phyloP scores from a whole-genome alignment of 1,140 invertebrate species.

The Radopholus similis region DNA sequence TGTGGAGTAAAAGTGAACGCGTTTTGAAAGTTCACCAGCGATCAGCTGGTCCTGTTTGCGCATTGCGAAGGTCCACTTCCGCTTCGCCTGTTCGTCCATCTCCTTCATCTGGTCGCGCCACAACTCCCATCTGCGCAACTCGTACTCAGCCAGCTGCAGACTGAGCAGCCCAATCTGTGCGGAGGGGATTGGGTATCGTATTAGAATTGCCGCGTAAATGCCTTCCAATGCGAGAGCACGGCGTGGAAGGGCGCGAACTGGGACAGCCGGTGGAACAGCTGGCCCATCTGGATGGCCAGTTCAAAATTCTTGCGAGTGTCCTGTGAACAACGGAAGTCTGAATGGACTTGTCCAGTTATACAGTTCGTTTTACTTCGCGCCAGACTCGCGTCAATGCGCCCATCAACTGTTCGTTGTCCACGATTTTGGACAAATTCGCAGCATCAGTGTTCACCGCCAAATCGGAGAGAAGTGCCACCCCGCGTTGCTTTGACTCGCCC shows the following conservation, averaged over 20 bases:
- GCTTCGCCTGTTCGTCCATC: slow-evolving; percentile 60
- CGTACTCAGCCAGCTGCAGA: slow-evolving; percentile 91
- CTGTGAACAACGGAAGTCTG: background rate
- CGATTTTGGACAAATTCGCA: slow-evolving; percentile 86
- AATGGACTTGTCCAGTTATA: background rate
- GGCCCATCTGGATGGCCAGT: slow-evolving; percentile 89
- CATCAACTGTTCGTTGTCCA: slow-evolving; percentile 87
- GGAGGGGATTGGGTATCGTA: too few relatives aligned
- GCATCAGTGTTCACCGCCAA: slow-evolving; percentile 76
- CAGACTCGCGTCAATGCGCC: slow-evolving; percentile 88
- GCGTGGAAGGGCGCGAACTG: slow-evolving; percentile 91
- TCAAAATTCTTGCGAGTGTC: slow-evolving; percentile 94
- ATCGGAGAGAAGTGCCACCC: slow-evolving; percentile 85
- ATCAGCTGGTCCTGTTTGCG: slow-evolving; percentile 88
- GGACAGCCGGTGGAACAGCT: slow-evolving; percentile 94
- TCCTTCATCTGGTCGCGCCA: slow-evolving; percentile 84
- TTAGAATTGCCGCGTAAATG: background rate
- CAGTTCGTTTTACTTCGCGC: slow-evolving; percentile 67
- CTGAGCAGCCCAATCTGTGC: slow-evolving; percentile 81
- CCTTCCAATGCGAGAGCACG: slow-evolving; percentile 82
- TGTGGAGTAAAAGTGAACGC: slow-evolving; percentile 6
- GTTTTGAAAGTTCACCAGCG: slow-evolving; percentile 64
- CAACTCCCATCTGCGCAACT: slow-evolving; percentile 82
- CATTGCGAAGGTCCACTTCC: slow-evolving; percentile 73
- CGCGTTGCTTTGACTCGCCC: slow-evolving; percentile 75